phyloP scores from a whole-genome alignment of 2,797 vertebrate species.

The Eremophila alpestris region DNA sequence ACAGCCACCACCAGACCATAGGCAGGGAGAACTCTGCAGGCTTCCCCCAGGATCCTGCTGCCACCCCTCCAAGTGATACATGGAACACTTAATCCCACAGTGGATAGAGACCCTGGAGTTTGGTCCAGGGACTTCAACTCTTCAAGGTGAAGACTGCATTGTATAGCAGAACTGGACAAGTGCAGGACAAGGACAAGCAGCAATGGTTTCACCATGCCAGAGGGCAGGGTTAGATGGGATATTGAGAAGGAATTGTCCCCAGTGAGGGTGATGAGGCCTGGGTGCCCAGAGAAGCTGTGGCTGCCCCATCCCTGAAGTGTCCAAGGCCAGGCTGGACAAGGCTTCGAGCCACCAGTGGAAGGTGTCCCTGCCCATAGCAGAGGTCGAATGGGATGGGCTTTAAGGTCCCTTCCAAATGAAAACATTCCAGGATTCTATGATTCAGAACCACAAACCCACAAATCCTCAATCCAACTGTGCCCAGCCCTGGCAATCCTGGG shows the following conservation, averaged over 20 bases:
- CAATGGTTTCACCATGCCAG: neutral
- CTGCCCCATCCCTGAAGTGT: neutral
- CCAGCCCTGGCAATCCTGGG: accelerated
- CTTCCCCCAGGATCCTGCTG: neutral
- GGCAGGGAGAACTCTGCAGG: neutral
- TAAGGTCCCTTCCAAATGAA: neutral
- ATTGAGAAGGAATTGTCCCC: accelerated
- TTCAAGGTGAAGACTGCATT: neutral
- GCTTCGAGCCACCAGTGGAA: accelerated
- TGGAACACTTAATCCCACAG: neutral
- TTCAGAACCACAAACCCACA: neutral
- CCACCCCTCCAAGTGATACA: neutral
- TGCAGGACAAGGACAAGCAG: neutral
- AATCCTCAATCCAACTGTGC: accelerated
- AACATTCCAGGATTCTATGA: neutral
- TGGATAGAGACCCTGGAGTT: accelerated
- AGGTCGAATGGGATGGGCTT: neutral
- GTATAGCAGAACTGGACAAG: neutral
- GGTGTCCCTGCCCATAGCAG: neutral
- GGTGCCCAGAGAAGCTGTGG: neutral
- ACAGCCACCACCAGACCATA: neutral
- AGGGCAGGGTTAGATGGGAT: accelerated
- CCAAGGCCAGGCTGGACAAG: neutral
- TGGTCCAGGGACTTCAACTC: neutral
- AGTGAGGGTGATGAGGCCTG: accelerated